phyloP scores from a whole-genome alignment of 2,888 invertebrate genomes.

The Sinhomidia bicolor region DNA sequence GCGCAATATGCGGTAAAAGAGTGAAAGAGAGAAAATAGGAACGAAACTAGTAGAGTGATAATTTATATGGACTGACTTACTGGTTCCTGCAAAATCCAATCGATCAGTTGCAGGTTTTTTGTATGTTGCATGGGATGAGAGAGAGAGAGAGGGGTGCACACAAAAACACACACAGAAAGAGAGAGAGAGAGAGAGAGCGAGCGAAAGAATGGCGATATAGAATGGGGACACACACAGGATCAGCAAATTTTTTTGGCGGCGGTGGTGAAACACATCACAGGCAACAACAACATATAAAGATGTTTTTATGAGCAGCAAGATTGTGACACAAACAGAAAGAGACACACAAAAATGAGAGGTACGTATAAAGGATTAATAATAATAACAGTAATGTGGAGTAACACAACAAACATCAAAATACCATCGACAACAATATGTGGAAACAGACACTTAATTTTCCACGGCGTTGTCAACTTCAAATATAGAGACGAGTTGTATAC shows the following conservation, averaged over 20 bases:
- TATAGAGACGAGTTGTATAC: too few relatives aligned
- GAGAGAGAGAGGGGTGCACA: conserved; percentile 69
- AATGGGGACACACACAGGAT: conserved; percentile 60
- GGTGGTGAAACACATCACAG: conserved; percentile 68
- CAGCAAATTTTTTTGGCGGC: conserved; percentile 60
- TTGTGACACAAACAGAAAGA: conserved; percentile 56
- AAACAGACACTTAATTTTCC: conserved; percentile 44
- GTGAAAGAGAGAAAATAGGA: conserved; percentile 64
- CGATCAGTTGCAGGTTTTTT: conserved; percentile 75
- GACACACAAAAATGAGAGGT: conserved; percentile 21
- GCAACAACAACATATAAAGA: conserved; percentile 50
- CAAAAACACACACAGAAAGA: conserved; percentile 65
- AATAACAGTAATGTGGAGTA: conserved; percentile 43
- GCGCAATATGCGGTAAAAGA: conserved; percentile 60
- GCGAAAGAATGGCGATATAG: conserved; percentile 36
- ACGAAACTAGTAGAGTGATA: conserved; percentile 65
- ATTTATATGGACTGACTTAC: conserved; percentile 79
- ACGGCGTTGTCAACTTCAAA: not conserved
- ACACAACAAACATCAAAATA: conserved; percentile 70
- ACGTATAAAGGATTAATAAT: conserved; percentile 56
- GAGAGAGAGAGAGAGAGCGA: conserved; percentile 38
- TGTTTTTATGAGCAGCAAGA: conserved; percentile 66
- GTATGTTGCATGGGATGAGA: conserved; percentile 66
- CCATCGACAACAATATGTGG: conserved; percentile 52
- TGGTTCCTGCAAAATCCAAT: conserved; percentile 80